phyloP scores from a whole-genome alignment of 2,797 vertebrate genomes.

The Stomatorhinus walkeri region DNA sequence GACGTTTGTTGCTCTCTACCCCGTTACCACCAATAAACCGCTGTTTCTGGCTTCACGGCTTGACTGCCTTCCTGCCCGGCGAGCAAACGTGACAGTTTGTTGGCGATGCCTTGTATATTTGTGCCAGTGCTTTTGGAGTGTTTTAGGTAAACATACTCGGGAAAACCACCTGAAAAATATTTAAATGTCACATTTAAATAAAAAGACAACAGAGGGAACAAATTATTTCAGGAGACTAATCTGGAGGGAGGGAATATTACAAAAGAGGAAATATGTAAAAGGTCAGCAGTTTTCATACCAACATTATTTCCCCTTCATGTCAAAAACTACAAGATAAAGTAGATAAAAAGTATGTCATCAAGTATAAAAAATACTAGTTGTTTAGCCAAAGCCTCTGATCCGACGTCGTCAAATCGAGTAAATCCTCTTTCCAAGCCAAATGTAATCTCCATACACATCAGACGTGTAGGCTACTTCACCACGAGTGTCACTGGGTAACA shows the following conservation, averaged over 20 bases:
- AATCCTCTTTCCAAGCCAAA: not conserved
- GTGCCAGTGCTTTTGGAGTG: not conserved
- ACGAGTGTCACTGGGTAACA: not conserved
- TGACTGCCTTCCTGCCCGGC: too few relatives aligned
- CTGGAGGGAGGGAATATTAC: not conserved
- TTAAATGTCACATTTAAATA: not conserved
- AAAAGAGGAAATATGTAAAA: constrained; percentile 7
- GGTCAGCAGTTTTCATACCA: not conserved
- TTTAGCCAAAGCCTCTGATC: not conserved
- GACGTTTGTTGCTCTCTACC: too few relatives aligned
- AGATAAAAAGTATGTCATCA: not conserved
- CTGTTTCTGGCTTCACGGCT: too few relatives aligned
- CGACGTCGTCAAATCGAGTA: not conserved
- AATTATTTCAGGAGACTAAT: not conserved
- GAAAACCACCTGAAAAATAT: not conserved
- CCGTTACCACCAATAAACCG: too few relatives aligned
- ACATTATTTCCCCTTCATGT: not conserved
- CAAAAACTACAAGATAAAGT: constrained; percentile 5
- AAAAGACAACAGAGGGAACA: not conserved
- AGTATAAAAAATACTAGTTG: not conserved
- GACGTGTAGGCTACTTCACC: not conserved
- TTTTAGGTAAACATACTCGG: not conserved
- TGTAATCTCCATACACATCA: not conserved
- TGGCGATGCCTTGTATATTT: not conserved
- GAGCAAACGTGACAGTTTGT: too few relatives aligned